Evolutionary conservation across 2,888 invertebrate genomes (phyloP).

Genomic region (Aspidiotus destructor): DNA sequence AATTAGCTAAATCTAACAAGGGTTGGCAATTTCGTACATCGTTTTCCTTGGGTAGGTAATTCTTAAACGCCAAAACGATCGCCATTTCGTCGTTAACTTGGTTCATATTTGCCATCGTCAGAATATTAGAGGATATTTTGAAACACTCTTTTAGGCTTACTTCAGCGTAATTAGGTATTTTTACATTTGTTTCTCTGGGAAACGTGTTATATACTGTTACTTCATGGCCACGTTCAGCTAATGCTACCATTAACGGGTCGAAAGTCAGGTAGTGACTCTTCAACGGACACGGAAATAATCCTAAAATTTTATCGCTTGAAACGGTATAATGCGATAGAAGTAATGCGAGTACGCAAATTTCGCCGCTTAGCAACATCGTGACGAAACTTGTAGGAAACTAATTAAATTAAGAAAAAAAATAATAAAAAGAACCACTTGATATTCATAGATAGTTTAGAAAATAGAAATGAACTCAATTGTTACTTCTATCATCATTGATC

Average conservation of each 20-base stretch:
- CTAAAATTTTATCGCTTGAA: slow-evolving; percentile 34
- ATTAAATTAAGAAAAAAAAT: too few relatives aligned
- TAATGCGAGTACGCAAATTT: not conserved
- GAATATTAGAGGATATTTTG: slow-evolving; percentile 12
- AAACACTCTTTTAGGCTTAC: slow-evolving; percentile 13
- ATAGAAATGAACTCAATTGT: too few relatives aligned
- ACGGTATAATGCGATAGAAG: not conserved
- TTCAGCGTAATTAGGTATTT: slow-evolving; percentile 11
- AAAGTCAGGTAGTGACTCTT: slow-evolving; percentile 36
- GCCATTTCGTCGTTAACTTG: too few relatives aligned
- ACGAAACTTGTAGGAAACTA: too few relatives aligned
- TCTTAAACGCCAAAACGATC: too few relatives aligned
- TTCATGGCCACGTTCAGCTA: slow-evolving; percentile 37
- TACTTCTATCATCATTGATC: too few relatives aligned
- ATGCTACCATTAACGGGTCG: slow-evolving; percentile 34
- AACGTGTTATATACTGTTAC: slow-evolving; percentile 33
- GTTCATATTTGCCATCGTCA: slow-evolving; percentile 7
- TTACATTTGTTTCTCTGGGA: not conserved
- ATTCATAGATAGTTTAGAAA: too few relatives aligned
- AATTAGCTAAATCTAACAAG: too few relatives aligned
- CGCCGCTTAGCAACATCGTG: not conserved
- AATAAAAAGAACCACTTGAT: too few relatives aligned
- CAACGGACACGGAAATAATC: slow-evolving; percentile 36
- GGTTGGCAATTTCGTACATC: too few relatives aligned
- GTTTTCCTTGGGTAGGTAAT: too few relatives aligned